Percentiles rank a stretch among this genome's conserved stretches.
These are phyloP conservation scores for Caligus rogercresseyi DNA, from an alignment of 1,140 invertebrate species.

Conservation along the genomic window DNA sequence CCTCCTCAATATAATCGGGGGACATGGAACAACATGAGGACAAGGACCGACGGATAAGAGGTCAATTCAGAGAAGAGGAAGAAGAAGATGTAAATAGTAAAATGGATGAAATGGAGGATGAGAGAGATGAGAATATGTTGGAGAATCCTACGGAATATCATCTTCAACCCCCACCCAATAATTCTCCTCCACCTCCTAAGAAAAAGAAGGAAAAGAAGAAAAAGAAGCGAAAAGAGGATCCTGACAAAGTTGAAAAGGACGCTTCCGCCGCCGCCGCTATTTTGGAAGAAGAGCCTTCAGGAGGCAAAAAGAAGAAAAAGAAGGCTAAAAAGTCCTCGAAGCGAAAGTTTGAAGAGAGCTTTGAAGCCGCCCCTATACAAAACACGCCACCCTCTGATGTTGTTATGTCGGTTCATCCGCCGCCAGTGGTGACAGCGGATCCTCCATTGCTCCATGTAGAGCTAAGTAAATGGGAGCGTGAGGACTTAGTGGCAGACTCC, in stretches of 20 bases:
- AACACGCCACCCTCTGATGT: not conserved
- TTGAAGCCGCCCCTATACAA: not conserved
- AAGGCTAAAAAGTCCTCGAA: not conserved
- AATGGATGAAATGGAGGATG: not conserved
- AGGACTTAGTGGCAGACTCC: not conserved
- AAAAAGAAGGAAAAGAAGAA: slow-evolving; percentile 3
- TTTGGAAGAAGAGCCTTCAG: not conserved
- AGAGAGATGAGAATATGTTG: too few relatives aligned
- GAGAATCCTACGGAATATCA: too few relatives aligned
- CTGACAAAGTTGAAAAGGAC: not conserved
- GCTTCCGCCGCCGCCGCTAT: not conserved
- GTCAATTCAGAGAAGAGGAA: not conserved
- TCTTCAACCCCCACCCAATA: not conserved
- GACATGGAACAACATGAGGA: not conserved
- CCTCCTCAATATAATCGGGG: not conserved
- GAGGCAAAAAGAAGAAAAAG: slow-evolving; percentile 8
- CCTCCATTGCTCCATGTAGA: too few relatives aligned
- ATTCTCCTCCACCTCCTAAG: not conserved
- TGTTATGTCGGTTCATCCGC: too few relatives aligned
- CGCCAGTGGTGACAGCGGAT: too few relatives aligned
- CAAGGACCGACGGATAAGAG: not conserved
- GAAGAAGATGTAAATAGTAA: not conserved
- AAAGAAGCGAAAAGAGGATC: not conserved
- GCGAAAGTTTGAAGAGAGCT: not conserved
- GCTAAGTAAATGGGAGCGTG: not conserved